Percentiles rank a stretch among this genome's conserved stretches.
phyloP scores from a whole-genome alignment of 2,797 vertebrate species.

The Nyctalus aviator region DNA sequence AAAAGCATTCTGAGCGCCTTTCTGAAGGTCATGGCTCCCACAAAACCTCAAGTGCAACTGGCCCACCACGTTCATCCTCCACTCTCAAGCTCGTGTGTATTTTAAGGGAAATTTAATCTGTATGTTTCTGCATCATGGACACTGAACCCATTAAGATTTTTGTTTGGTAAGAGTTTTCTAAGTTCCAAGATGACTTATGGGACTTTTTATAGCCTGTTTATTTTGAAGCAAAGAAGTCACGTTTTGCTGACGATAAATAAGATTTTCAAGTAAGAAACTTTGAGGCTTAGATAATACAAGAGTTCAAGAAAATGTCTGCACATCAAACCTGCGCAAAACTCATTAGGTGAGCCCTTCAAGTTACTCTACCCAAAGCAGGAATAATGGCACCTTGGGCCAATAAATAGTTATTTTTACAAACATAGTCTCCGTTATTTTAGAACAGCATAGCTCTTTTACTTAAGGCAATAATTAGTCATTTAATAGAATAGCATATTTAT shows the following conservation, averaged over 20 bases:
- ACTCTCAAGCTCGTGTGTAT: conserved; percentile 73
- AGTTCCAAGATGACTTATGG: conserved; percentile 77
- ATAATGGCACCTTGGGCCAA: conserved; percentile 32
- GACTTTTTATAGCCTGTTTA: conserved; percentile 85
- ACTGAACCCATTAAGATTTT: conserved; percentile 79
- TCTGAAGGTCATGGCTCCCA: conserved; percentile 53
- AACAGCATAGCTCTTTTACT: conserved; percentile 49
- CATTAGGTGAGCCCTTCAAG: background rate
- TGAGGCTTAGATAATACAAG: conserved; percentile 62
- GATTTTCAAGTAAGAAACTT: conserved; percentile 72
- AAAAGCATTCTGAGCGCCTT: conserved; percentile 51
- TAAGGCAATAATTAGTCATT: conserved; percentile 44
- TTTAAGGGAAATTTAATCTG: conserved; percentile 81
- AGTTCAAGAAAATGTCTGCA: conserved; percentile 66
- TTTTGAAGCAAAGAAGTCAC: conserved; percentile 79
- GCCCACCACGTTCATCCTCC: conserved; percentile 75
- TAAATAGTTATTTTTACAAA: conserved; percentile 55
- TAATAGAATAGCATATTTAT: conserved; percentile 45
- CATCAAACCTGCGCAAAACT: conserved; percentile 59
- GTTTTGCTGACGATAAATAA: conserved; percentile 79
- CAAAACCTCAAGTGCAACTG: conserved; percentile 76
- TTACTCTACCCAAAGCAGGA: conserved; percentile 59
- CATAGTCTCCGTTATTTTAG: background rate
- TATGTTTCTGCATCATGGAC: conserved; percentile 78
- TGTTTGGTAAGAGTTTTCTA: conserved; percentile 82